Conservation (phyloP, 2,797 vertebrate species). For the Somateria mollissima region DNA sequence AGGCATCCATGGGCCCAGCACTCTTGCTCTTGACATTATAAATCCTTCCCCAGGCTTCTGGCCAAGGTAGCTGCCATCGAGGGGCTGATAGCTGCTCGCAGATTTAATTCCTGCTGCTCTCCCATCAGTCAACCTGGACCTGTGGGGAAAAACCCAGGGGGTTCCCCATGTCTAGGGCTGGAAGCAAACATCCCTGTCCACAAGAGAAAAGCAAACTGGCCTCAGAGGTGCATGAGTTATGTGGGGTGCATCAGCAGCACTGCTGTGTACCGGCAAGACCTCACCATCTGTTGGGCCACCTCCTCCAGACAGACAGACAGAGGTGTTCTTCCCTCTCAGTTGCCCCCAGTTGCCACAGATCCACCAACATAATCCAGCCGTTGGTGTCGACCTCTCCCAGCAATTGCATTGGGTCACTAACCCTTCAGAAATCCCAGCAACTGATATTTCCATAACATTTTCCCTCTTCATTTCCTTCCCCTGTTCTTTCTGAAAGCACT, state of each 20-base stretch:
- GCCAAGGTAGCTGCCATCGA: conserved; percentile 13
- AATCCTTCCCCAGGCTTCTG: background rate
- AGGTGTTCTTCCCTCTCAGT: background rate
- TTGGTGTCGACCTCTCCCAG: background rate
- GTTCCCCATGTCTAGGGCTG: background rate
- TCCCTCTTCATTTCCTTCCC: background rate
- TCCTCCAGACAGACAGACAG: background rate
- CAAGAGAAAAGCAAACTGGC: background rate
- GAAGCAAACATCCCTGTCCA: background rate
- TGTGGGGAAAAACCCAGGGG: background rate
- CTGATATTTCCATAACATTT: background rate
- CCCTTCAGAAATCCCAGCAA: background rate
- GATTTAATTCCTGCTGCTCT: background rate
- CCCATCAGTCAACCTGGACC: background rate
- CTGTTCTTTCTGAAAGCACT: background rate
- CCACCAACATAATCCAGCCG: background rate
- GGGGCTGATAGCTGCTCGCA: fast-evolving
- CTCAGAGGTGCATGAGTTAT: background rate
- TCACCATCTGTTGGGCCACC: background rate
- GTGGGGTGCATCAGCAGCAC: fast-evolving
- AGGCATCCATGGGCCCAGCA: background rate
- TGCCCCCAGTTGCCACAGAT: background rate
- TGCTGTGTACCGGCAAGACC: background rate
- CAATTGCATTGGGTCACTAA: background rate
- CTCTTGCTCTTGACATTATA: background rate